Percentiles rank a stretch among this genome's conserved stretches.
phyloP scores from a whole-genome alignment of 2,113 vertebrate genomes.

The Lampris megalopsis region DNA sequence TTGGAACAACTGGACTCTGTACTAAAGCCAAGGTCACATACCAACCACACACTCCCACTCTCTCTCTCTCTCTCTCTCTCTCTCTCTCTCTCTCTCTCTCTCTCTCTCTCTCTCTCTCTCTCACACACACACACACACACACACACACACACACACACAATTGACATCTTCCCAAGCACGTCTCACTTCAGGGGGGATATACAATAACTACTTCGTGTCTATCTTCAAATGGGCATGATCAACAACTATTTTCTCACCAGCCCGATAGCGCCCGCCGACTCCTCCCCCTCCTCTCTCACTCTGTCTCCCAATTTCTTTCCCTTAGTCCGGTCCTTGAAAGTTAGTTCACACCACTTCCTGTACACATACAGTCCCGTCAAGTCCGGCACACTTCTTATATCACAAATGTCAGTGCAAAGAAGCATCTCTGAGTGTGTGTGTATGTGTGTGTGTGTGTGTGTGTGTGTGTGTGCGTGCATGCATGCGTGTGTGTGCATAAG shows the following conservation, averaged over 20 bases:
- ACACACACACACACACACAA: slow-evolving; percentile 26
- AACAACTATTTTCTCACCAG: slow-evolving; percentile 11
- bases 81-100: too few species aligned
- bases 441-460: slow-evolving; percentile 11
- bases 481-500: slow-evolving; percentile 44
- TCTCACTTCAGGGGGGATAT: slow-evolving; percentile 43
- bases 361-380: slow-evolving; percentile 3
- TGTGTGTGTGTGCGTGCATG: slow-evolving; percentile 21
- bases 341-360: slow-evolving; percentile 31
- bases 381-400: slow-evolving; percentile 37
- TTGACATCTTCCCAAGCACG: slow-evolving; percentile 35
- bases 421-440: slow-evolving; percentile 5
- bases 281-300: background rate
- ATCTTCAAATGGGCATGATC: slow-evolving; percentile 40
- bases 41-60: slow-evolving; percentile 35
- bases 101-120: too few species aligned
- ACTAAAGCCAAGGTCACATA: slow-evolving; percentile 72
- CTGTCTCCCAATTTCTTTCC: background rate
- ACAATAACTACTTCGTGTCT: slow-evolving; percentile 27
- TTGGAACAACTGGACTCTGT: slow-evolving; percentile 63
- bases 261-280: slow-evolving; percentile 2
- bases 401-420: slow-evolving; percentile 62
- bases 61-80: background rate
- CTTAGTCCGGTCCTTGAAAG: background rate
- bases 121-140: slow-evolving; percentile 6